phyloP scores from a whole-genome alignment of 2,888 invertebrate genomes.

The Pachymerium ferrugineum region DNA sequence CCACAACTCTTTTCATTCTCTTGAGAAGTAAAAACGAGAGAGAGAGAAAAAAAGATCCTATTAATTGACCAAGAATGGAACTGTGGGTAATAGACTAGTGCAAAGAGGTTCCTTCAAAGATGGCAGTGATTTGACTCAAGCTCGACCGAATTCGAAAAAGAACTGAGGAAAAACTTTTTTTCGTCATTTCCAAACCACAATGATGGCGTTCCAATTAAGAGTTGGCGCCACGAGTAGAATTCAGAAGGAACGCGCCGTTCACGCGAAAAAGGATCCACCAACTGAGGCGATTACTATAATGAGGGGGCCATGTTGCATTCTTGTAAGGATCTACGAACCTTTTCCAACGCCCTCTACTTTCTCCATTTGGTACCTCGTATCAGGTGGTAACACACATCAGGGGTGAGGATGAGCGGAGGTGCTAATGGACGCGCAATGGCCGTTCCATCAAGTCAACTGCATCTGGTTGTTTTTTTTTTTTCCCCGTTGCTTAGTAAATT shows the following conservation, averaged over 20 bases:
- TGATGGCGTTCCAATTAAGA: neutral
- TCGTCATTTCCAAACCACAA: neutral
- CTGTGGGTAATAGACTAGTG: neutral
- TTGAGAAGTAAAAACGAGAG: neutral
- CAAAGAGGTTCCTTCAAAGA: neutral
- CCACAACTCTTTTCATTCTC: neutral
- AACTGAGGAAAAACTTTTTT: neutral
- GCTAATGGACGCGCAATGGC: neutral
- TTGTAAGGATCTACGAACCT: neutral
- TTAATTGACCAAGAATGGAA: neutral
- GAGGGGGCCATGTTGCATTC: neutral
- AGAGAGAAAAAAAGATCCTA: neutral
- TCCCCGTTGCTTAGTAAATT: no score
- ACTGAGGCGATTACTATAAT: neutral
- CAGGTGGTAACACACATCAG: neutral
- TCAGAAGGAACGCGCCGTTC: neutral
- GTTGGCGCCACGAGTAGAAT: neutral
- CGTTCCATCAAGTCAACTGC: neutral
- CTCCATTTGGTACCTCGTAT: neutral
- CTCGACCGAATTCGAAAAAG: no score
- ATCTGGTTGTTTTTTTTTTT: no score
- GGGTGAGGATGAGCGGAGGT: neutral
- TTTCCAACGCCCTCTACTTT: neutral
- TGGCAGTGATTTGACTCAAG: neutral
- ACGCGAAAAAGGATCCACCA: neutral